Conservation (phyloP, 1,140 invertebrate species). For the Sarcophaga peregrina region DNA sequence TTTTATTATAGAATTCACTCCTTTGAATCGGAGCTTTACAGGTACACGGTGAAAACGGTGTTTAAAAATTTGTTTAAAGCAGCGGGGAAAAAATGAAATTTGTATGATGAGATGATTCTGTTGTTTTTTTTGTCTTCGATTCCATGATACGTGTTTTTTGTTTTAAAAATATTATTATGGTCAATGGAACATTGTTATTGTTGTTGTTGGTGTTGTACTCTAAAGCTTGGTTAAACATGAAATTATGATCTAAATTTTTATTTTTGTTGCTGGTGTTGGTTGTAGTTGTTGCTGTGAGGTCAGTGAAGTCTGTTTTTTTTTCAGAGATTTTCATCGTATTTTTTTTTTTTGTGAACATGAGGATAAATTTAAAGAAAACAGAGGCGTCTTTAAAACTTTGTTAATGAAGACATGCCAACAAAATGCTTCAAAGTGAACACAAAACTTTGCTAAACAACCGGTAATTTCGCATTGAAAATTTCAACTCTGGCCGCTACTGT, state of each 20-base stretch:
- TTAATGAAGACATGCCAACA: constrained; percentile 1
- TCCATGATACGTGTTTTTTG: background rate
- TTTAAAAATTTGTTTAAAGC: constrained; percentile 9
- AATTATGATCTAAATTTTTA: constrained; percentile 11
- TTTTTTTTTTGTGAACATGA: background rate
- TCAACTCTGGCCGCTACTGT: background rate
- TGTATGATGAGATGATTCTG: background rate
- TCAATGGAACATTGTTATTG: background rate
- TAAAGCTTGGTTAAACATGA: constrained; percentile 18
- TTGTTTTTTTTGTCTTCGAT: too few relatives aligned
- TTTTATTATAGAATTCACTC: background rate
- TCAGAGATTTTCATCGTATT: background rate
- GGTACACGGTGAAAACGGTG: background rate
- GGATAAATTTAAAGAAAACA: background rate
- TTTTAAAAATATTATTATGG: background rate
- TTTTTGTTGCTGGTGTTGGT: background rate
- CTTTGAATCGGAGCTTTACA: background rate
- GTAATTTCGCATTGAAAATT: background rate
- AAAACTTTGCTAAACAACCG: background rate
- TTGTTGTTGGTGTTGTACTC: background rate
- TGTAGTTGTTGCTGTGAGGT: background rate
- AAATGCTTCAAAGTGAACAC: background rate
- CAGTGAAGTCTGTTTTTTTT: background rate
- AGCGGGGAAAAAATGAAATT: background rate
- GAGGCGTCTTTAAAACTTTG: constrained; percentile 11